Conservation (phyloP, 2,888 invertebrate genomes). For the Cataglyphis altisquamis region DNA sequence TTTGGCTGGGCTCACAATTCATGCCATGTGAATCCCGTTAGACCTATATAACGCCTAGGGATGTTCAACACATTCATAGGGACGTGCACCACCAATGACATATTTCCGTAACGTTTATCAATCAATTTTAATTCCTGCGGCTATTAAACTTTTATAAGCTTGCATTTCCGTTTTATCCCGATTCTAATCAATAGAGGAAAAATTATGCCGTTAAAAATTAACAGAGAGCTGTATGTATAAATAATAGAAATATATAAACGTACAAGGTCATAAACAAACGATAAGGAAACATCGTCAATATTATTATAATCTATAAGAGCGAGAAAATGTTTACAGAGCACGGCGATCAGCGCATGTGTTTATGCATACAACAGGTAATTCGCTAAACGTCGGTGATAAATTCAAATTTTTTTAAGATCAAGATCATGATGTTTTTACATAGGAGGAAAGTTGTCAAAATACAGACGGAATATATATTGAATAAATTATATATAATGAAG, state of each 20-base stretch:
- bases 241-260: constrained; percentile 30
- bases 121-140: constrained; percentile 5
- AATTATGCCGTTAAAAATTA: constrained; percentile 35
- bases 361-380: not conserved
- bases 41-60: constrained; percentile 38
- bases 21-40: constrained; percentile 64
- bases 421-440: not conserved
- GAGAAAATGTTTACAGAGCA: constrained; percentile 67
- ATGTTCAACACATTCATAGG: constrained; percentile 42
- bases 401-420: not conserved
- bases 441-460: not conserved
- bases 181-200: not conserved
- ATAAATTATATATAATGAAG: not conserved
- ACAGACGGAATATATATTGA: not conserved
- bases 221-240: not conserved
- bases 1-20: constrained; percentile 54
- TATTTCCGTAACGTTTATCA: not conserved
- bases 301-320: constrained; percentile 51
- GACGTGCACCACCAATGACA: constrained; percentile 8
- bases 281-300: constrained; percentile 51
- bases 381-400: constrained; percentile 10
- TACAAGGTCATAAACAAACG: constrained; percentile 22
- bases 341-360: constrained; percentile 12
- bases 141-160: not conserved
- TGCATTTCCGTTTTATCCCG: constrained; percentile 15